Evolutionary conservation across 2,888 invertebrate genomes (phyloP), one percentile per base, ranked within the genome.

Genomic region (Andrena flavipes): DNA sequence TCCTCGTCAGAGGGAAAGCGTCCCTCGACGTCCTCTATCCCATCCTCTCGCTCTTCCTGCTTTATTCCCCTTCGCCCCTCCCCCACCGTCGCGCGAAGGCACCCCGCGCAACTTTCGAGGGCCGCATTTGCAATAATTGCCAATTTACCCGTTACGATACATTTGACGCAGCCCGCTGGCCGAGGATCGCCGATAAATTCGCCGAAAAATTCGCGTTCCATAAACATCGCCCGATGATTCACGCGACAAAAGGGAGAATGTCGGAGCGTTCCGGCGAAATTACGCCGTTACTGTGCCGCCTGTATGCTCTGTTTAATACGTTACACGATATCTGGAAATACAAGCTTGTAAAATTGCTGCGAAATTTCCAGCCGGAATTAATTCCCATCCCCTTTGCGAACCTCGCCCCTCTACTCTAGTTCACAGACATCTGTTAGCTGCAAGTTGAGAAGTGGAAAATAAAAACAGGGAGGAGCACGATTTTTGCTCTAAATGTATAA

Each of bases 91-190:
- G 35, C 13, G 20, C n/a, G 60, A 48, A 65, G 56, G 23, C 8
- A n/a, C 42, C 56, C 20, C 10, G 62, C 8, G 35, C 33, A 62
- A 65, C 49, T 71, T 63, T 70, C 73, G 8, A 76, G 56, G 51
- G n/a, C n/a, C 29, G 56, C 48, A 76, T 71, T 74, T 71, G 69
- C 62, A 74, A 76, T 79, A 76, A 83, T 85, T 64, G 64, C 35
- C 70, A 49, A 78, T 70, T 70, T 64, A 13, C 6, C 16, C 54
- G 77, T 63, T 30, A 33, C 67, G 67, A 54, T 67, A 54, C 76
- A 10, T 62, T 33, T 26, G 35, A 2, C 73, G 63, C 16, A 2
- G 30, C 63, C 64, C 16, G 60, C 5, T 10, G 69, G 20, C 48
- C 5, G 20, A 10, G 49, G 30, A 35, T 62, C 0, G 20, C 4